phyloP scores from a whole-genome alignment of 2,113 vertebrate species.

The Carassius auratus region DNA sequence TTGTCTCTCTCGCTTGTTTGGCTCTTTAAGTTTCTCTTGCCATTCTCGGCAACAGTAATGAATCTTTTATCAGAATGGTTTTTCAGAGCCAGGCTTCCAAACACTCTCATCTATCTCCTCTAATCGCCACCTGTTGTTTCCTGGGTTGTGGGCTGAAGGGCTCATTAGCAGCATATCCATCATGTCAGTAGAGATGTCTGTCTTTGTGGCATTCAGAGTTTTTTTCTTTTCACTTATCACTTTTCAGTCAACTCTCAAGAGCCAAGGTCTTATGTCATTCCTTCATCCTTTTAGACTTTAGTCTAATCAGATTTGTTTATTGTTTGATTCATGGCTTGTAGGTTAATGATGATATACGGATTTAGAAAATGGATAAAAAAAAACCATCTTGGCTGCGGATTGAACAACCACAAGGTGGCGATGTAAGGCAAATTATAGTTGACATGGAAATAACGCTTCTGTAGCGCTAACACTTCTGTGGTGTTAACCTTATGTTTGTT shows the following conservation, averaged over 20 bases:
- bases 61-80: neutral
- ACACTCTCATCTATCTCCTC: neutral
- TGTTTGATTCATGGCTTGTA: neutral
- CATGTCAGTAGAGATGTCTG: conserved; percentile 22
- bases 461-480: neutral
- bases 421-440: neutral
- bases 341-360: neutral
- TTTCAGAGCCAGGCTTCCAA: neutral
- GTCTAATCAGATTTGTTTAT: neutral
- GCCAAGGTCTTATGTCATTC: neutral
- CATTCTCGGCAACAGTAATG: neutral
- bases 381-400: neutral
- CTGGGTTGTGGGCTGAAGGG: conserved; percentile 14
- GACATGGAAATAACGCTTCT: neutral
- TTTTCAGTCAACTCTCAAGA: neutral
- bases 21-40: neutral
- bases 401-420: conserved; percentile 31
- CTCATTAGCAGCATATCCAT: conserved; percentile 33
- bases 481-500: neutral
- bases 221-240: neutral
- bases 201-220: conserved; percentile 1
- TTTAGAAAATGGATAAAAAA: neutral
- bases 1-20: neutral
- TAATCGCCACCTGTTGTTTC: conserved; percentile 6
- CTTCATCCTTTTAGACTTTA: neutral